Base-by-base conservation (phyloP, 2,113 vertebrate species). In the Solea solea region DNA sequence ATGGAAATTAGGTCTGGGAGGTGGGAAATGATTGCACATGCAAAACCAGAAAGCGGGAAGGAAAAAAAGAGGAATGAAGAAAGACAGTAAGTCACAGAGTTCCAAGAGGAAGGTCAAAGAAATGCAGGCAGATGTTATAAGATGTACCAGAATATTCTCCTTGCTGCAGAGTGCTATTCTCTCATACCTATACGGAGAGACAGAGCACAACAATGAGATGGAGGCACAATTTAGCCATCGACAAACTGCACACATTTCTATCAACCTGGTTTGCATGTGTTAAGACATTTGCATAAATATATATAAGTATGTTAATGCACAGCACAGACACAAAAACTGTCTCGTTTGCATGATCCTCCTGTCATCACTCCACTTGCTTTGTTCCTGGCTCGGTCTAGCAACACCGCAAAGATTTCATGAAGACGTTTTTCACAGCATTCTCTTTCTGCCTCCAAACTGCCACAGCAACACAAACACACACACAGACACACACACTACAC, bases 71-170 rank as follows among this genome's bases (percentile, higher is more conserved):
- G 4, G 15, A 60, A 63, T 11, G 68, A 10, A 49, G 42, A 27
- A 44, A 49, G 49, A 9, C 53, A 46, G 53, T 69, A 64, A 79
- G 79, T 84, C 72, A 76, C 66, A 46, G 9, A 82, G 67, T 40
- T 62, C 12, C 56, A 54, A 78, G 58, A 58, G 69, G 76, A 85
- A 87, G 82, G 86, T 86, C 84, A 78, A 63, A 65, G 75, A 74
- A 73, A 63, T 51, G 69, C 70, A 74, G 80, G 70, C 78, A 87
- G 84, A 87, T 86, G 82, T 85, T 88, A 46, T 58, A 59, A 61
- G 64, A 70, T 25, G 41, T 86, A 84, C 82, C 84, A 64, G 52
- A 76, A 58, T 66, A 72, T 72, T 69, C 11, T 63, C 16, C 48
- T 27, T 53, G 40, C 68, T 74, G 74, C 51, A 76, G 59, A 21